Percentiles rank a stretch among this genome's conserved stretches.
phyloP scores from a whole-genome alignment of 2,113 vertebrate genomes.

The Xiphophorus couchianus region DNA sequence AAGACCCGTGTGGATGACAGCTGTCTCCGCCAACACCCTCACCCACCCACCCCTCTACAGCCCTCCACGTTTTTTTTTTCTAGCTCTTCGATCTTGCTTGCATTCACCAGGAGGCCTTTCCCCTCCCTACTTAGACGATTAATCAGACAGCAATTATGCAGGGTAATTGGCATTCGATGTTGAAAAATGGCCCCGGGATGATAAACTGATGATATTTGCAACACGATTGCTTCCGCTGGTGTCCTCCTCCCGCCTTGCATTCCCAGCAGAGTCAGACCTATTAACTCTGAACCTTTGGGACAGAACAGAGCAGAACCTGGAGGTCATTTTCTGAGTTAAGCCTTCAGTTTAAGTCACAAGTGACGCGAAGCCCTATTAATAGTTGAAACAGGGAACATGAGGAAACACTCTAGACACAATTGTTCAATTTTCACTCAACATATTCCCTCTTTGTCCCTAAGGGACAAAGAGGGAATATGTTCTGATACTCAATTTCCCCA shows the following conservation, averaged over 20 bases:
- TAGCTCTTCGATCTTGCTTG: constrained; percentile 16
- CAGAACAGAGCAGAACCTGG: constrained; percentile 22
- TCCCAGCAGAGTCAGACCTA: constrained; percentile 62
- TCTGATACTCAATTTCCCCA: constrained; percentile 39
- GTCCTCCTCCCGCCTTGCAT: constrained; percentile 45
- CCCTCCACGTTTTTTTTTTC: background rate
- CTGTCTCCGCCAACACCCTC: constrained; percentile 50
- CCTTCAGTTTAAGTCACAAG: constrained; percentile 24
- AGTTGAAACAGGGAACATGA: constrained; percentile 18
- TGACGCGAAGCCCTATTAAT: constrained; percentile 14
- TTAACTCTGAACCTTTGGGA: constrained; percentile 56
- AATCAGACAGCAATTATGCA: constrained; percentile 64
- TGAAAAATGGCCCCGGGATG: constrained; percentile 52
- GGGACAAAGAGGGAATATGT: background rate
- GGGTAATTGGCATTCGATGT: constrained; percentile 66
- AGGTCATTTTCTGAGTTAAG: constrained; percentile 38
- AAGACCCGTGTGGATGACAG: constrained; percentile 63
- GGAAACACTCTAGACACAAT: constrained; percentile 36
- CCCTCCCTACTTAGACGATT: constrained; percentile 62
- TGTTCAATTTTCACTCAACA: constrained; percentile 31
- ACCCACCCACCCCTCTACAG: background rate
- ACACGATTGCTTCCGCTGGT: constrained; percentile 17
- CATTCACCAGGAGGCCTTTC: constrained; percentile 43
- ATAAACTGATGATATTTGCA: constrained; percentile 58
- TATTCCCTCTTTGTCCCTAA: constrained; percentile 11